Evolutionary conservation across 1,140 invertebrate genomes (phyloP).

Genomic region (Solenopsis fugax): DNA sequence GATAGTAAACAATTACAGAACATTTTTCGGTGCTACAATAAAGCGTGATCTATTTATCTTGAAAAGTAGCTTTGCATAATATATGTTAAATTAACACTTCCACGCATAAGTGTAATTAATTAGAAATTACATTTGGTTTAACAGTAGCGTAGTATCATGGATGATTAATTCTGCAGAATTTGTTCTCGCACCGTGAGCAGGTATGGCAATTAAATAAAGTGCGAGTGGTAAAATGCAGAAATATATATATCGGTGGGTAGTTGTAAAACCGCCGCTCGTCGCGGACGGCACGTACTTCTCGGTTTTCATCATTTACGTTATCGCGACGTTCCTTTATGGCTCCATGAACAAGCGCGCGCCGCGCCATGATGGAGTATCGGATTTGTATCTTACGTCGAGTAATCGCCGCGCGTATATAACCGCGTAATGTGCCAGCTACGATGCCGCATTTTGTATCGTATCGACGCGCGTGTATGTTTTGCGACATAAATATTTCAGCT

Average conservation of each 20-base stretch:
- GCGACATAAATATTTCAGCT: constrained; percentile 58
- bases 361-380: constrained; percentile 73
- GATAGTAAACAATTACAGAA: not conserved
- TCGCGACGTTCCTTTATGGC: constrained; percentile 75
- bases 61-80: not conserved
- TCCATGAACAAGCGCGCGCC: constrained; percentile 69
- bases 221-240: constrained; percentile 8
- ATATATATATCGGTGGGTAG: constrained; percentile 31
- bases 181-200: not conserved
- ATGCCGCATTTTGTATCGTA: constrained; percentile 37
- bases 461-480: constrained; percentile 42
- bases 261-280: constrained; percentile 67
- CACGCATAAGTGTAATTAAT: not conserved
- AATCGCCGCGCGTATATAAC: constrained; percentile 70
- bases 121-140: constrained; percentile 23
- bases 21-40: not conserved
- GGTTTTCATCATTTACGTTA: constrained; percentile 78
- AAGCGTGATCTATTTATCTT: not conserved
- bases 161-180: constrained; percentile 19
- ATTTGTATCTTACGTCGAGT: constrained; percentile 74
- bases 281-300: constrained; percentile 72
- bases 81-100: not conserved
- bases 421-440: constrained; percentile 53
- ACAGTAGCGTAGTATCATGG: not conserved
- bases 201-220: constrained; percentile 34